Evolutionary conservation across 2,888 invertebrate genomes (phyloP).

Genomic region (Pollenia griseotomentosa): DNA sequence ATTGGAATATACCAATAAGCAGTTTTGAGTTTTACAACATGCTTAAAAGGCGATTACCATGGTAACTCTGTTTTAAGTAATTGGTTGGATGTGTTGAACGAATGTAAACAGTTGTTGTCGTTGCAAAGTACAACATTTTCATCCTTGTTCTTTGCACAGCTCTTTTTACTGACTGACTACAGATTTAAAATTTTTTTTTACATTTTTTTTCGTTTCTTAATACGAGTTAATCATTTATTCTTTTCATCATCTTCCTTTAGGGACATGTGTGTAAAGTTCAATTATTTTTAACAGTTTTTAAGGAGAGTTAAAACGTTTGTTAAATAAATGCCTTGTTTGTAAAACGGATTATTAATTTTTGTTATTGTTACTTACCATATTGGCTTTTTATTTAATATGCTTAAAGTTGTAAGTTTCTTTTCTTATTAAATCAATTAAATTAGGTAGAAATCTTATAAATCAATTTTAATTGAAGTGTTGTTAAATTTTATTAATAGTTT

Average conservation of each 20-base stretch:
- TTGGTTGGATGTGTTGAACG: conserved; percentile 19
- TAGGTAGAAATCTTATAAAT: background rate
- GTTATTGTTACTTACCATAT: conserved; percentile 65
- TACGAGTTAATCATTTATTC: conserved; percentile 48
- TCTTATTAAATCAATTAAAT: background rate
- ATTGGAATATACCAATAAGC: background rate
- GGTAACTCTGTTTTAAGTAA: conserved; percentile 31
- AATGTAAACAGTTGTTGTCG: conserved; percentile 25
- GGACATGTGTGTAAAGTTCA: background rate
- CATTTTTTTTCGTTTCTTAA: conserved; percentile 22
- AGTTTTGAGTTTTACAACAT: background rate
- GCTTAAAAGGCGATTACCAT: conserved; percentile 26
- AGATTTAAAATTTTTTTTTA: background rate
- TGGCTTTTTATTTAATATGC: conserved; percentile 30
- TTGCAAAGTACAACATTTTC: conserved; percentile 12
- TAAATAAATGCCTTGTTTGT: conserved; percentile 53
- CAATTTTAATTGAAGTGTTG: background rate
- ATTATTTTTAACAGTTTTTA: conserved; percentile 14
- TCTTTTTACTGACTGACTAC: conserved; percentile 4
- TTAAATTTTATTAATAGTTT: background rate
- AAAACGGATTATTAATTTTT: conserved; percentile 48
- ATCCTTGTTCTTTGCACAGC: background rate
- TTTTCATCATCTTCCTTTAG: conserved; percentile 4
- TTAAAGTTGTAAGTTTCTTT: background rate
- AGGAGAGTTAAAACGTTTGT: conserved; percentile 27